Base-by-base conservation (phyloP, 2,113 vertebrate genomes). In the Myanophis thanlyinensis region DNA sequence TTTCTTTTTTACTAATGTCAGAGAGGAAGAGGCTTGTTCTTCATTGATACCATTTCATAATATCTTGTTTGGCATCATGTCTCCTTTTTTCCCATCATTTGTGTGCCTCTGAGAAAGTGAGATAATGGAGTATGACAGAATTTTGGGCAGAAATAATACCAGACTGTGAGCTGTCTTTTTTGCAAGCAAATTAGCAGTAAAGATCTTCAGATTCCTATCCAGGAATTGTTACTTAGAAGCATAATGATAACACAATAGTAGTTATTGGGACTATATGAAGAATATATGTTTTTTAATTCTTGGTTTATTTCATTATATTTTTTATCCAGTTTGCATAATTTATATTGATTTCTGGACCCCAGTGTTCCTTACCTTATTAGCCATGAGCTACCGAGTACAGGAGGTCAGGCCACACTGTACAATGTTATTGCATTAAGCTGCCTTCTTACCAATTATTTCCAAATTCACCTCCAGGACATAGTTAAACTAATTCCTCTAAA, bases 291-390 rank as follows among this genome's bases (percentile, higher is more conserved):
- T 85, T 90, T 92, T 86, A 49, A 54, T 86, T 47, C 47, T 49
- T 13, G 18, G 53, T 86, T 93, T 90, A 12, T 86, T 84, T 62
- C 80, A 90, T 86, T 93, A 93, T 53, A 93, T 90, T 93, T 93
- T 86, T 93, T 54, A 93, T 93, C 86, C 51, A 91, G 92, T 93
- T 93, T 90, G 92, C 92, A 93, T 93, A 93, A 93, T 93, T 86
- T 90, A 86, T 86, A 89, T 88, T 88, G 91, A 93, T 93, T 92
- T 15, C 35, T 89, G 67, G 93, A 89, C 84, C 87, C 92, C 89
- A 87, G 47, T 92, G 96, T 96, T 93, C 1, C 0, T 54, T 48
- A 93, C 30, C 9, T 94, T 94, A 51, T 89, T 90, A 94, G 91
- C 92, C 54, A 30, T 93, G 89, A 91, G 27, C 56, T 35, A 40